phyloP scores from a whole-genome alignment of 2,888 invertebrate species.

The Ichneumoninae sp. region DNA sequence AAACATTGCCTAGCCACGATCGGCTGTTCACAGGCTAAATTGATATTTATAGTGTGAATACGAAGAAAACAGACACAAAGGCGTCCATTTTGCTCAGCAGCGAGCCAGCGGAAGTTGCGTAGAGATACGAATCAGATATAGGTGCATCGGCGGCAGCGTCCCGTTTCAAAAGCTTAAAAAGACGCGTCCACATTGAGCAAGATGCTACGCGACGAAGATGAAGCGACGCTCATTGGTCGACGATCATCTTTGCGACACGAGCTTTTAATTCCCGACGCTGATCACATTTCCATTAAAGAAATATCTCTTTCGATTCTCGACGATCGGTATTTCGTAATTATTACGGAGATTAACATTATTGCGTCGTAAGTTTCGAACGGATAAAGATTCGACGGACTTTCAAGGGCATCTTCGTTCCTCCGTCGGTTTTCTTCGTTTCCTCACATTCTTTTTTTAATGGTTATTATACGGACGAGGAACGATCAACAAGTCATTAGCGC shows the following conservation, averaged over 20 bases:
- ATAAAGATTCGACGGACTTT: not conserved
- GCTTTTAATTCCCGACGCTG: slow-evolving; percentile 2
- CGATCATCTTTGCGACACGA: slow-evolving; percentile 34
- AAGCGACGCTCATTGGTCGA: slow-evolving; percentile 32
- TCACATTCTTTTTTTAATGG: not conserved
- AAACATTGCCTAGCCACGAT: slow-evolving; percentile 77
- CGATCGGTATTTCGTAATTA: not conserved
- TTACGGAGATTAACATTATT: not conserved
- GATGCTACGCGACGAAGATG: slow-evolving; percentile 29
- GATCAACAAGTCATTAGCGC: not conserved
- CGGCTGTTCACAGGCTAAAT: slow-evolving; percentile 73
- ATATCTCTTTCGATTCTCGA: not conserved
- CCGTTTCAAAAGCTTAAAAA: slow-evolving; percentile 57
- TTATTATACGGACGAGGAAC: not conserved
- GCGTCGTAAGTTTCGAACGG: not conserved
- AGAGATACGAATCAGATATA: slow-evolving; percentile 75
- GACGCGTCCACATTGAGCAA: slow-evolving; percentile 62
- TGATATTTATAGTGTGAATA: slow-evolving; percentile 82
- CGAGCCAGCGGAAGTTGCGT: slow-evolving; percentile 83
- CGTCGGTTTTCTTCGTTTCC: not conserved
- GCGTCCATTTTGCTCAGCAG: slow-evolving; percentile 84
- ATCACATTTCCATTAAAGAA: not conserved
- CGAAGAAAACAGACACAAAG: slow-evolving; percentile 84
- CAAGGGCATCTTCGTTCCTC: not conserved
- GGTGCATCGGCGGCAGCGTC: slow-evolving; percentile 62